Conservation (phyloP, 2,888 invertebrate species). For the Eristalis arbustorum region DNA sequence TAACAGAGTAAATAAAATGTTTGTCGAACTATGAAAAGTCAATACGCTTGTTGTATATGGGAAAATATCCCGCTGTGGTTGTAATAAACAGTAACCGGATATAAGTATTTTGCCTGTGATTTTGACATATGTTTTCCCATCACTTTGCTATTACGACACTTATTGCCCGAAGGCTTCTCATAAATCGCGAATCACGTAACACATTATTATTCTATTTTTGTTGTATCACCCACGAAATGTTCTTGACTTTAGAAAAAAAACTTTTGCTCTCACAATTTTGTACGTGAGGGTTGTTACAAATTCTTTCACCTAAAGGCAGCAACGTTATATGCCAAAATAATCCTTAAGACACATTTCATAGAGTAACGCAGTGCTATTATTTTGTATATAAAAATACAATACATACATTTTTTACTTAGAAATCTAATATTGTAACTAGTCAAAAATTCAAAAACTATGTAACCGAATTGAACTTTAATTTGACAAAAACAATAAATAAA, state of each 20-base stretch:
- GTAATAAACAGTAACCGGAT: constrained; percentile 66
- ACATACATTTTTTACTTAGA: too few relatives aligned
- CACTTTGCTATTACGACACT: constrained; percentile 68
- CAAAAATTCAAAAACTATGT: too few relatives aligned
- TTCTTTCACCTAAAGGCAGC: constrained; percentile 62
- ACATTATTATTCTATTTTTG: constrained; percentile 58
- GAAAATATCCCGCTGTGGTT: constrained; percentile 63
- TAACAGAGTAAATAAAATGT: constrained; percentile 35
- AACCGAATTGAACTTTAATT: too few relatives aligned
- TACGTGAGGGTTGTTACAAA: constrained; percentile 36
- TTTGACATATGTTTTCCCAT: constrained; percentile 69
- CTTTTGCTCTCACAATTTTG: constrained; percentile 17
- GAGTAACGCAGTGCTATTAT: neutral
- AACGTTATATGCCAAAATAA: constrained; percentile 22
- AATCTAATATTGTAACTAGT: too few relatives aligned
- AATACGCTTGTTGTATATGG: constrained; percentile 31
- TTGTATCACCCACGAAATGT: constrained; percentile 26
- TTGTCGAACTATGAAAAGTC: constrained; percentile 40
- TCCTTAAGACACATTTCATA: constrained; percentile 46
- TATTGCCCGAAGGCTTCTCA: constrained; percentile 63
- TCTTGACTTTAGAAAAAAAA: constrained; percentile 26
- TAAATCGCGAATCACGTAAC: constrained; percentile 68
- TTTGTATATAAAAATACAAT: too few relatives aligned
- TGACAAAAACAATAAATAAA: too few relatives aligned
- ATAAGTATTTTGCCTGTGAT: constrained; percentile 66